Base-by-base conservation (phyloP, 2,797 vertebrate genomes). In the Lutra lutra region DNA sequence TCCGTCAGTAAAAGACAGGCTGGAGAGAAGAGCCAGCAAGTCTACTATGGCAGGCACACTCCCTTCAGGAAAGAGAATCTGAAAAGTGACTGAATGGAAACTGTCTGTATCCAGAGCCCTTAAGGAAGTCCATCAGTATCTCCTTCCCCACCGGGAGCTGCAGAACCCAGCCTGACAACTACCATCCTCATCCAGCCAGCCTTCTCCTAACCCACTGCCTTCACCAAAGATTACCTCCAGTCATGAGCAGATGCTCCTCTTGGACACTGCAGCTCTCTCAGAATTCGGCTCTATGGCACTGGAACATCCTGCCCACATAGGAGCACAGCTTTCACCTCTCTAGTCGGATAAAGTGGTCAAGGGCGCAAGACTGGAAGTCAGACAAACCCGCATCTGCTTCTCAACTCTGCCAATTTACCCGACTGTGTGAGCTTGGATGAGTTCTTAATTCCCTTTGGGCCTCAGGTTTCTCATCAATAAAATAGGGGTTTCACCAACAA, bases 231-330 rank as follows among this genome's bases (percentile, higher is more conserved):
- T 12, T 10, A 40, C n/a, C 40, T 60, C 62, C 7, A 58, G 23
- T 18, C 60, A 56, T 20, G 56, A 18, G 18, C 25, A 83, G 91
- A 68, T 27, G 8, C 38, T 23, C 78, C 10, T 62, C 38, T 70
- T 29, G 5, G 27, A 48, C 25, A 23, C 62, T 35, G 13, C 46
- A 46, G 18, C 46, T 56, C 58, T 48, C 68, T 46, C 3, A 35
- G 18, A 9, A 27, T 3, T 25, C 51, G 2, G 20, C 75, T 48
- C 35, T 73, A 7, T 4, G 35, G 68, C 40, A 13, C 29, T 38
- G 75, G 14, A 14, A 48, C 2, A 1, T 1, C 11, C n/a, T 38
- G 25, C 23, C 51, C 18, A 0, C 75, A n/a, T 10, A 8, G 40
- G 2, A 51, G 17, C 10, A 32, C 3, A 1, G 40, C 77, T 82